phyloP scores from a whole-genome alignment of 2,113 vertebrate genomes.

The Platichthys flesus region DNA sequence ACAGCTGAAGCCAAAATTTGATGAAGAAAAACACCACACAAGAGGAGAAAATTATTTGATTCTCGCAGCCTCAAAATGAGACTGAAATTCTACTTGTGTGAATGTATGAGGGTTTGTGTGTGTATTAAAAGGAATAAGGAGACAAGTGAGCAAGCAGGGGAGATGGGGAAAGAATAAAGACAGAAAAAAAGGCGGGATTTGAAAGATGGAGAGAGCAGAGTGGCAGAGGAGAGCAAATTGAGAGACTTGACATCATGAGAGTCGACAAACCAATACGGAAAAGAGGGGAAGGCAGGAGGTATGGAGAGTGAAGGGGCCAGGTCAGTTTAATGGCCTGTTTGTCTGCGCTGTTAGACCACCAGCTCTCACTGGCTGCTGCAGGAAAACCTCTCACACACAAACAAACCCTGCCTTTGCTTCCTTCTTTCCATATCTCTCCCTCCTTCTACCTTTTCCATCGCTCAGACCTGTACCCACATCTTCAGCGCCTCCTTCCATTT shows the following conservation, averaged over 20 bases:
- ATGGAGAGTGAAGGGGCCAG: conserved; percentile 46
- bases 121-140: background rate
- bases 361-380: conserved; percentile 60
- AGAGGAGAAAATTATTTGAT: conserved; percentile 35
- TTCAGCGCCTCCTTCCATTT: conserved; percentile 7
- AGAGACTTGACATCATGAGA: conserved; percentile 6
- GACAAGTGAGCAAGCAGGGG: background rate
- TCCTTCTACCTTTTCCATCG: conserved; percentile 57
- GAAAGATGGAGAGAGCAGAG: background rate
- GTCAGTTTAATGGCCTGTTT: conserved; percentile 72
- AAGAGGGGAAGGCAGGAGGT: conserved; percentile 30
- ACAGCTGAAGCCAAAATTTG: conserved; percentile 33
- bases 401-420: conserved; percentile 27
- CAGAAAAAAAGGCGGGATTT: background rate
- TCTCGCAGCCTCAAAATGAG: conserved; percentile 30
- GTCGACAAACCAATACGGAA: conserved; percentile 33
- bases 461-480: conserved; percentile 13
- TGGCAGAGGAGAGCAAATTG: conserved; percentile 1
- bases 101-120: background rate
- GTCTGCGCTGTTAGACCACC: conserved; percentile 70
- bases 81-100: conserved; percentile 10
- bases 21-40: conserved; percentile 29
- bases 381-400: conserved; percentile 43
- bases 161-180: conserved; percentile 2
- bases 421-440: conserved; percentile 57